phyloP scores from a whole-genome alignment of 2,113 vertebrate species.

The Muscicapa adusta region DNA sequence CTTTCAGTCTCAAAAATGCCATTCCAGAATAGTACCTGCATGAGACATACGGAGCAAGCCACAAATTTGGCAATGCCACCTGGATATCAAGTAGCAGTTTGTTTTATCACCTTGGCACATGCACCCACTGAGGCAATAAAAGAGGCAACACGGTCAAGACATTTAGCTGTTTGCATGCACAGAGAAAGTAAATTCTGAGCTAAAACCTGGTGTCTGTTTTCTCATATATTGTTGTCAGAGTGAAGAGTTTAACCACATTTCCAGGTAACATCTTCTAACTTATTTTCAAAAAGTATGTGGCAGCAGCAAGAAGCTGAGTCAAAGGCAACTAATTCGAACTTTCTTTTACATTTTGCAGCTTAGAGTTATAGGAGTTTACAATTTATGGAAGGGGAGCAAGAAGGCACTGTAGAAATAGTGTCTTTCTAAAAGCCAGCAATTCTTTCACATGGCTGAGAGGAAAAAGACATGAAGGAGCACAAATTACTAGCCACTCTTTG shows the following conservation, averaged over 20 bases:
- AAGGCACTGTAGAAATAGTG: not conserved
- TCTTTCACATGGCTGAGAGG: not conserved
- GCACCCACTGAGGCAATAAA: slow-evolving; percentile 14
- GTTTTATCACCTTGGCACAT: slow-evolving; percentile 42
- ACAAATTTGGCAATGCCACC: slow-evolving; percentile 16
- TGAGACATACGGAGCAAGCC: not conserved
- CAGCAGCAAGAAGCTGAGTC: not conserved
- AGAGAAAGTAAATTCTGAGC: slow-evolving; percentile 18
- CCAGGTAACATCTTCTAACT: not conserved
- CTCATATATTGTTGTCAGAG: not conserved
- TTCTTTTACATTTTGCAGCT: not conserved
- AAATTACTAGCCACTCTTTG: not conserved
- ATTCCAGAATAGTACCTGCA: slow-evolving; percentile 18
- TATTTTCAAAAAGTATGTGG: not conserved
- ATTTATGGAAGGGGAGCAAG: not conserved
- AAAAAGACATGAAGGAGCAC: not conserved
- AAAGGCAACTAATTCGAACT: not conserved
- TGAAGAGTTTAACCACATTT: not conserved
- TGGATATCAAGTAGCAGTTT: slow-evolving; percentile 48
- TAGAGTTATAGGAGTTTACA: not conserved
- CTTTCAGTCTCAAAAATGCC: not conserved
- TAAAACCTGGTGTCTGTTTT: not conserved
- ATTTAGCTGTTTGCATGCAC: slow-evolving; percentile 4
- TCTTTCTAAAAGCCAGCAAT: not conserved
- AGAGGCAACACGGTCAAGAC: slow-evolving; percentile 10